Evolutionary conservation across 1,140 invertebrate species (phyloP), one percentile per base, ranked within the genome.

Genomic region (Drosophila ohnishii): DNA sequence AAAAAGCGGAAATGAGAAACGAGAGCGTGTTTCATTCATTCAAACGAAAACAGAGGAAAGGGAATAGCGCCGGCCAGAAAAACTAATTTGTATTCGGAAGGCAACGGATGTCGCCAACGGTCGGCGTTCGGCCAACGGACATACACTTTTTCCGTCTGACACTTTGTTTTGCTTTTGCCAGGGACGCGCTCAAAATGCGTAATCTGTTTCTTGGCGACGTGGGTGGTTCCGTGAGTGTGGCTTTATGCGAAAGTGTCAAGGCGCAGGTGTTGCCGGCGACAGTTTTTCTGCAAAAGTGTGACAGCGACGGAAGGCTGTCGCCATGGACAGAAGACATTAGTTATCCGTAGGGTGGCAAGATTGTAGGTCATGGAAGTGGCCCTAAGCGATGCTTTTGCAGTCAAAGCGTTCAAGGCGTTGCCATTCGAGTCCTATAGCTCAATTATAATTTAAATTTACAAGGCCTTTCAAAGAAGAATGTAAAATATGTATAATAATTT

Each of bases 41-140:
- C 37, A 34, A 25, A 32, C 40, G 35, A 42, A 35, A 42, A 35
- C 22, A 39, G 8, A 25, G 7, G 19, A 10, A 44, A 22, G 39
- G 74, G 6, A 42, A 10, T 30, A 32, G 30, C 57, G 35, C 34
- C 45, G 61, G 25, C 44, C 71, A 65, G 75, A 86, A 83, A 87
- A 88, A 87, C 83, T 87, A 87, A 87, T 87, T 87, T 87, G 83
- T 87, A 87, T 87, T 80, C 83, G 84, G 57, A 78, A 85, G 64
- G 64, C 64, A 57, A 44, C 47, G 42, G 66, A 62, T 76, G 83
- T 80, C 84, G 79, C 71, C 82, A 51, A 42, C 39, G 57, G 67
- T 61, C 56, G 51, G 67, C 53, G 22, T 19, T 58, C 56, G 64
- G 50, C 45, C 34, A 48, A 78, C 75, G 51, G 69, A 74, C 65